Evolutionary conservation across 1,140 invertebrate species (phyloP).

Genomic region (Cydia fagiglandana): DNA sequence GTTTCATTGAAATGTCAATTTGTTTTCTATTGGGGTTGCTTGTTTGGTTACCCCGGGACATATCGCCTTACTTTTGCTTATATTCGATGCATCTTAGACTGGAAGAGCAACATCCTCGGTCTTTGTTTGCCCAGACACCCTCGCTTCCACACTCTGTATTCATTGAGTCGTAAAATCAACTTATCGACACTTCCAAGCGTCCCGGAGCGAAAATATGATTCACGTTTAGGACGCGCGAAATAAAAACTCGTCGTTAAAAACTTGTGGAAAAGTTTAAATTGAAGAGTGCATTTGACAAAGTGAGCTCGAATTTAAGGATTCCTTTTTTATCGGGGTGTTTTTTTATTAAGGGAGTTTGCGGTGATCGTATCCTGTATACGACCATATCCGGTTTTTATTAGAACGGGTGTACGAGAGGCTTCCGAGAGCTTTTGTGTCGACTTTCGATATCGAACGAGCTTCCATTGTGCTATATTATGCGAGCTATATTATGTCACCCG

Average conservation of each 20-base stretch:
- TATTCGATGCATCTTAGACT: conserved; percentile 33
- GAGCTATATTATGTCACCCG: conserved; percentile 49
- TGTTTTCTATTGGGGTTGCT: conserved; percentile 69
- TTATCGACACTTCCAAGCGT: conserved; percentile 28
- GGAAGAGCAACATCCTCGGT: conserved; percentile 33
- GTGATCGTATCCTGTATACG: conserved; percentile 60
- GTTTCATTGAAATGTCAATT: conserved; percentile 75
- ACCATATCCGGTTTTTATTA: conserved; percentile 74
- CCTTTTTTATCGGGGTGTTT: conserved; percentile 40
- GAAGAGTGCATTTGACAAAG: conserved; percentile 45
- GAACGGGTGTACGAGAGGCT: conserved; percentile 66
- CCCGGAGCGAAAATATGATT: conserved; percentile 30
- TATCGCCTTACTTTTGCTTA: conserved; percentile 55
- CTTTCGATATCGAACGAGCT: conserved; percentile 50
- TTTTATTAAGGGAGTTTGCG: conserved; percentile 47
- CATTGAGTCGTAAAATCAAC: conserved; percentile 33
- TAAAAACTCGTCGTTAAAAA: conserved; percentile 38
- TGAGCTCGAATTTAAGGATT: conserved; percentile 43
- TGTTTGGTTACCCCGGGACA: conserved; percentile 54
- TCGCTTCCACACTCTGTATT: conserved; percentile 30
- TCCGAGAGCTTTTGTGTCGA: conserved; percentile 62
- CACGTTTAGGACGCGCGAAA: conserved; percentile 31
- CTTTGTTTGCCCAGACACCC: conserved; percentile 38
- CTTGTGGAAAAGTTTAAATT: conserved; percentile 43
- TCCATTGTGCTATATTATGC: too few species aligned